A percentile compares a stretch with the other conserved stretches of the same genome.
Conservation (phyloP, 2,113 vertebrate genomes). For the Asarcornis scutulata region DNA sequence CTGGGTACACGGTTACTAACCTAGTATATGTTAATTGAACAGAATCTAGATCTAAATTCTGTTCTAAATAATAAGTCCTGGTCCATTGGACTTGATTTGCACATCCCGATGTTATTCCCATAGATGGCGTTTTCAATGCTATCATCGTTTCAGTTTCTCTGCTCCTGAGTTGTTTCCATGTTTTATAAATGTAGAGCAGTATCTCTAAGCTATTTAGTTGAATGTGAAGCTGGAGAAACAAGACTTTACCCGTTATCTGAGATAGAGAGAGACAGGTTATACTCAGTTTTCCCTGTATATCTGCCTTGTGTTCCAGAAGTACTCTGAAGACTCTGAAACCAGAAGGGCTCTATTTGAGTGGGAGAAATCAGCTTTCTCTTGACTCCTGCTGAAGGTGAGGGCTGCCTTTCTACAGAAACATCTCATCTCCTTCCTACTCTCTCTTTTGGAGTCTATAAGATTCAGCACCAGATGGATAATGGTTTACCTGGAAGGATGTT, state of each 20-base stretch:
- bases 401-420: neutral
- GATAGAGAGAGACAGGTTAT: neutral
- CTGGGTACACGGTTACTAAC: neutral
- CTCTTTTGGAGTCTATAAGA: neutral
- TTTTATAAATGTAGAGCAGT: neutral
- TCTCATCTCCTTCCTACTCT: neutral
- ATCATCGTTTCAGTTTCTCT: neutral
- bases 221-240: neutral
- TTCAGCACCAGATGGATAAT: neutral
- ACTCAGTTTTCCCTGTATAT: neutral
- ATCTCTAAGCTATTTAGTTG: neutral
- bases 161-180: neutral
- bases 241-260: neutral
- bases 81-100: neutral
- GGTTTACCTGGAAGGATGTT: neutral
- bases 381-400: neutral
- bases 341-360: neutral
- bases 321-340: neutral
- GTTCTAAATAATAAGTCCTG: neutral
- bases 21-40: neutral
- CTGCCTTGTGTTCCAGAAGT: neutral
- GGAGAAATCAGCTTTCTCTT: neutral
- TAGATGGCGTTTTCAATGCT: neutral
- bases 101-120: neutral
- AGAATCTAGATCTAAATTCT: neutral